These are phyloP conservation scores for Pyrgus malvae DNA, from an alignment of 2,888 invertebrate species.

Conservation along the genomic window DNA sequence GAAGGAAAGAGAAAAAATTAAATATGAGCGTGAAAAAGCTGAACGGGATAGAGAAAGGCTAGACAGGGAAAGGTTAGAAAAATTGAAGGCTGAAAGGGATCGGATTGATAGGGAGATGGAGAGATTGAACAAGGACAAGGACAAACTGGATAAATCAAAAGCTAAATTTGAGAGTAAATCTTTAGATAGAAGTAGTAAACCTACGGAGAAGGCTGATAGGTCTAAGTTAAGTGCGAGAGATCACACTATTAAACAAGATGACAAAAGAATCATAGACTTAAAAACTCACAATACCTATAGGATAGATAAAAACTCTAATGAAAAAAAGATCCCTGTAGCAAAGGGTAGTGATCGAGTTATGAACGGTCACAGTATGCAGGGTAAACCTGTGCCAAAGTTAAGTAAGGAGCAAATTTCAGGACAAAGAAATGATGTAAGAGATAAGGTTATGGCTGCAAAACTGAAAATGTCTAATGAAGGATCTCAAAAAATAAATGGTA, in stretches of 20 bases:
- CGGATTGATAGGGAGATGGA: conserved; percentile 70
- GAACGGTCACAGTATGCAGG: conserved; percentile 58
- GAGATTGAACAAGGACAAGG: conserved; percentile 62
- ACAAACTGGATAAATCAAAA: conserved; percentile 66
- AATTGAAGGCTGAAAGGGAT: conserved; percentile 67
- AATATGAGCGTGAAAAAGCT: conserved; percentile 51
- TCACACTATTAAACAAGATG: conserved; percentile 40
- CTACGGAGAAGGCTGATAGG: conserved; percentile 52
- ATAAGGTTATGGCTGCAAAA: conserved; percentile 40
- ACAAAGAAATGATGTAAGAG: conserved; percentile 48
- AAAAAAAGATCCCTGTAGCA: too few relatives aligned
- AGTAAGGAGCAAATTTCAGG: conserved; percentile 45
- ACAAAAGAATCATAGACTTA: conserved; percentile 69
- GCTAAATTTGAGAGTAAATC: conserved; percentile 55
- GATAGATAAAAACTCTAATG: conserved; percentile 73
- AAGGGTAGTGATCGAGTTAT: conserved; percentile 48
- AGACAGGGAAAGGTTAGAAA: conserved; percentile 64
- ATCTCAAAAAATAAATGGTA: conserved; percentile 44
- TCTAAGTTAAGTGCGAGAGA: conserved; percentile 52
- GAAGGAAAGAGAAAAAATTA: conserved; percentile 41
- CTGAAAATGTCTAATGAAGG: conserved; percentile 35
- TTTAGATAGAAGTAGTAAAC: conserved; percentile 46
- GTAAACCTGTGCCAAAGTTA: conserved; percentile 57
- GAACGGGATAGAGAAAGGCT: conserved; percentile 47
- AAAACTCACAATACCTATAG: conserved; percentile 74